These are phyloP conservation scores for Aricia agestis DNA, from an alignment of 1,140 invertebrate genomes.

Conservation along the genomic window DNA sequence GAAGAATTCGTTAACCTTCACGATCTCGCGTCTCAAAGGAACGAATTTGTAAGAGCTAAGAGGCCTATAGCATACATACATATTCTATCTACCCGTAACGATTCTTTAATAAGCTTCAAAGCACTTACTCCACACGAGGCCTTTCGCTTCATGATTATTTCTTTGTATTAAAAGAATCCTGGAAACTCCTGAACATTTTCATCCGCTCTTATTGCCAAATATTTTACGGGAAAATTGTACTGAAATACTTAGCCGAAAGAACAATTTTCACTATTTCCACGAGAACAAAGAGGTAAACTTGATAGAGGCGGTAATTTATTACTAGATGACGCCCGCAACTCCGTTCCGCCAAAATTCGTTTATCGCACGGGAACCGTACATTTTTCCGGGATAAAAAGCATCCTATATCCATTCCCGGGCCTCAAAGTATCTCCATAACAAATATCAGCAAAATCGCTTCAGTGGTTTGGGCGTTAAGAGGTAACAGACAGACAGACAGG, in stretches of 20 bases:
- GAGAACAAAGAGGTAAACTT: neutral
- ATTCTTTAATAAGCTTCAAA: slow-evolving; percentile 54
- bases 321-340: too few species aligned
- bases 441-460: too few species aligned
- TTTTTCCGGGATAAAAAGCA: too few species aligned
- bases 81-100: slow-evolving; percentile 21
- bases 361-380: too few species aligned
- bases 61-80: neutral
- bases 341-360: too few species aligned
- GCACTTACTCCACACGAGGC: slow-evolving; percentile 42
- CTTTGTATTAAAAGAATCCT: slow-evolving; percentile 45
- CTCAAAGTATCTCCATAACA: too few species aligned
- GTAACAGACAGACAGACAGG: too few species aligned
- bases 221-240: neutral
- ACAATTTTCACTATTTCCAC: neutral
- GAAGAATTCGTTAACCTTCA: neutral
- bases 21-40: neutral
- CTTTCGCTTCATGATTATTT: slow-evolving; percentile 51
- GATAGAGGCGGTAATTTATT: neutral
- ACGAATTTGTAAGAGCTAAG: neutral
- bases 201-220: neutral
- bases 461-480: too few species aligned
- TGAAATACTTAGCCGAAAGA: neutral
- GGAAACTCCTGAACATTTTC: slow-evolving; percentile 2
- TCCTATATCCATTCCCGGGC: too few species aligned